Evolutionary conservation across 2,797 vertebrate species (phyloP).

Genomic region (Rhabdomys pumilio): DNA sequence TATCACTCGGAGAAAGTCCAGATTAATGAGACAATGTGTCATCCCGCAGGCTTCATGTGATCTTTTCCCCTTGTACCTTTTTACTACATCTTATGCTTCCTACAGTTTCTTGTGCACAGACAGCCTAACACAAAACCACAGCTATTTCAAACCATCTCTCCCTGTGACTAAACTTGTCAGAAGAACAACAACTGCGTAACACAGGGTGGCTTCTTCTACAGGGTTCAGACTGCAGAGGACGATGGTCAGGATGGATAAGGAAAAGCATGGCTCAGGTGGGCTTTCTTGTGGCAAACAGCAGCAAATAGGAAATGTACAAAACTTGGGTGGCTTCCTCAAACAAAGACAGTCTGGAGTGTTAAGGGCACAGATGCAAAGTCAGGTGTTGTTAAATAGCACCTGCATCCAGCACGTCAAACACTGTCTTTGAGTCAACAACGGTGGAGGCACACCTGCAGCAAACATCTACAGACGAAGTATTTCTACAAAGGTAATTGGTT

Average conservation of each 20-base stretch:
- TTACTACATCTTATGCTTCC: conserved; percentile 26
- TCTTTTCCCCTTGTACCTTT: neutral
- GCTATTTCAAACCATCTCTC: conserved; percentile 6
- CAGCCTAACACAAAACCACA: neutral
- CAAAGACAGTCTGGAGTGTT: neutral
- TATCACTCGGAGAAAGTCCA: neutral
- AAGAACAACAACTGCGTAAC: neutral
- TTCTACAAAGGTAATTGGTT: conserved; percentile 4
- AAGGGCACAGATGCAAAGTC: conserved; percentile 49
- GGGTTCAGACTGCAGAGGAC: neutral
- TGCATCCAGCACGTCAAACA: conserved; percentile 37
- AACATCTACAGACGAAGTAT: neutral
- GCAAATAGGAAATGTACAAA: neutral
- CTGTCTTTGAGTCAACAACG: neutral
- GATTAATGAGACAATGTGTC: neutral
- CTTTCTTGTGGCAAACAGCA: conserved; percentile 31
- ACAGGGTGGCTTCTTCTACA: neutral
- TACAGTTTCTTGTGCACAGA: neutral
- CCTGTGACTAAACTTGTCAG: neutral
- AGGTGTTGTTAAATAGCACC: conserved; percentile 58
- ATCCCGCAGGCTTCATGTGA: neutral
- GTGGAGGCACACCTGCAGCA: neutral
- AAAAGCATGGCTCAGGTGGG: neutral
- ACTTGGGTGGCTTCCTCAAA: neutral
- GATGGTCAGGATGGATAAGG: neutral